Percentiles rank a stretch among this genome's conserved stretches.
phyloP scores from a whole-genome alignment of 2,888 invertebrate genomes.

The Brachyptera putata region DNA sequence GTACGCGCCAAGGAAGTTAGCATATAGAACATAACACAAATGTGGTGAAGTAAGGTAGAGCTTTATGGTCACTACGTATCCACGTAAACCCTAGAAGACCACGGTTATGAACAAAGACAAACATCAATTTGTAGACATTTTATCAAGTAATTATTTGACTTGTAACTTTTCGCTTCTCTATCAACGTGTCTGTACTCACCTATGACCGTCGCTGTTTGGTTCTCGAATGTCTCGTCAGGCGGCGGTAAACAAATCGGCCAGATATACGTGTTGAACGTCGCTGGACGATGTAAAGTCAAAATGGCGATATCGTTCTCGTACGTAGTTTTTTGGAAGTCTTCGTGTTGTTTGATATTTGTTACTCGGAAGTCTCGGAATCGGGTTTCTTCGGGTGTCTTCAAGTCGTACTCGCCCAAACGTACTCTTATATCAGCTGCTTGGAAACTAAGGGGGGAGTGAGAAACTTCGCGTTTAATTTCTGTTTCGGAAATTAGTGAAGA shows the following conservation, averaged over 20 bases:
- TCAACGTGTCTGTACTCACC: too few species aligned
- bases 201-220: slow-evolving; percentile 61
- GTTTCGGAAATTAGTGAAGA: too few species aligned
- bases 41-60: too few species aligned
- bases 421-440: slow-evolving; percentile 59
- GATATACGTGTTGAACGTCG: slow-evolving; percentile 70
- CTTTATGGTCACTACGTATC: too few species aligned
- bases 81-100: too few species aligned
- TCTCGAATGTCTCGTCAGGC: slow-evolving; percentile 54
- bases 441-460: slow-evolving; percentile 50
- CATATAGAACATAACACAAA: too few species aligned
- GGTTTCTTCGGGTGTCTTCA: slow-evolving; percentile 61
- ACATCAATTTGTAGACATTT: too few species aligned
- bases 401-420: slow-evolving; percentile 79
- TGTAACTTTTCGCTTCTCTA: too few species aligned
- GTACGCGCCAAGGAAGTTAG: too few species aligned
- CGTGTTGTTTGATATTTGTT: slow-evolving; percentile 60
- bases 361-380: slow-evolving; percentile 67
- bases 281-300: slow-evolving; percentile 60
- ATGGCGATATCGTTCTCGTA: slow-evolving; percentile 77
- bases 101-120: too few species aligned
- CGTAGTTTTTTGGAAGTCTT: slow-evolving; percentile 60
- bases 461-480: too few species aligned
- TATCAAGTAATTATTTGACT: too few species aligned
- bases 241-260: slow-evolving; percentile 84